Conservation (phyloP, 2,113 vertebrate genomes). For the Cottus gobio region DNA sequence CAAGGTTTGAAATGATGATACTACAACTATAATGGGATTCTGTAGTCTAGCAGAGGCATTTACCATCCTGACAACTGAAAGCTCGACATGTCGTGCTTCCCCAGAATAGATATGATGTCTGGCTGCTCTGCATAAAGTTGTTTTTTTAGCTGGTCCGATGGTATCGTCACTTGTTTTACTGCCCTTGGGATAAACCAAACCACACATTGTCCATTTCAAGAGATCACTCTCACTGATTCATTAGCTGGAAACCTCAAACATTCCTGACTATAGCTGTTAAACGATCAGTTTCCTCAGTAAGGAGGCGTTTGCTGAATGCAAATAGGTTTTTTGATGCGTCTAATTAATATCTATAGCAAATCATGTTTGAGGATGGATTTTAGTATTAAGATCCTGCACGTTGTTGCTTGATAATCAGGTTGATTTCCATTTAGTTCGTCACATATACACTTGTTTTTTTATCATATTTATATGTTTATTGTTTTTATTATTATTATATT, state of each 20-base stretch:
- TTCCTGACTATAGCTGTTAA: not conserved
- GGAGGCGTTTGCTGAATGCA: not conserved
- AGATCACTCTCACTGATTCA: not conserved
- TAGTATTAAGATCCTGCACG: not conserved
- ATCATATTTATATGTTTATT: too few relatives aligned
- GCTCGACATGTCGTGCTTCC: slow-evolving; percentile 49
- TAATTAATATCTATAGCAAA: not conserved
- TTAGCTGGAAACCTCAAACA: not conserved
- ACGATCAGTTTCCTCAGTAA: not conserved
- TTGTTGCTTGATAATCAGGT: not conserved
- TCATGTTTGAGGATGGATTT: not conserved
- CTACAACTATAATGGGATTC: slow-evolving; percentile 67
- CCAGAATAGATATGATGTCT: slow-evolving; percentile 20
- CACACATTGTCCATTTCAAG: not conserved
- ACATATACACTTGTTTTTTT: not conserved
- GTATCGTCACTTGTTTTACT: not conserved
- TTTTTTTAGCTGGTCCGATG: not conserved
- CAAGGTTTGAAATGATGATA: slow-evolving; percentile 54
- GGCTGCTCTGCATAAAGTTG: slow-evolving; percentile 28
- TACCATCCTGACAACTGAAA: slow-evolving; percentile 53
- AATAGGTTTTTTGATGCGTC: not conserved
- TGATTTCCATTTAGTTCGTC: not conserved
- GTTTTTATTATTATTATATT: too few relatives aligned
- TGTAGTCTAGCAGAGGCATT: slow-evolving; percentile 54
- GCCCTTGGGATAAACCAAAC: not conserved